Evolutionary conservation across 2,113 vertebrate genomes (phyloP).

Genomic region (Nesoenas mayeri): DNA sequence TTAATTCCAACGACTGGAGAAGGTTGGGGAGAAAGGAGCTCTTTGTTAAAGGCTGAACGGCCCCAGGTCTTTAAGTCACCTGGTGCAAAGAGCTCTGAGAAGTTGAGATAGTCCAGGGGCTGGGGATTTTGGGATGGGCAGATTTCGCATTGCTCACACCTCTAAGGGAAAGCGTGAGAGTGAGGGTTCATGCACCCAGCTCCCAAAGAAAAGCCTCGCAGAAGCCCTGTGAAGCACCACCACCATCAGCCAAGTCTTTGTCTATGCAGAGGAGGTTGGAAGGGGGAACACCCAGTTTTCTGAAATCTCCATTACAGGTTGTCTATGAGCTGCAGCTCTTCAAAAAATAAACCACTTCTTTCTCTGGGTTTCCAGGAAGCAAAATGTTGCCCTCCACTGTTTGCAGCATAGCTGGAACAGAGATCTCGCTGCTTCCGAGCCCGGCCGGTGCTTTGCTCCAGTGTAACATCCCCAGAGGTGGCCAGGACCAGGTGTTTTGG

Average conservation of each 20-base stretch:
- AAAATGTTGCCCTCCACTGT: slow-evolving; percentile 68
- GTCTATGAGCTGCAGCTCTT: slow-evolving; percentile 47
- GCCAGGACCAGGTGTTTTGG: background rate
- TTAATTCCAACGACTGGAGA: slow-evolving; percentile 9
- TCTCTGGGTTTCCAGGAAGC: slow-evolving; percentile 61
- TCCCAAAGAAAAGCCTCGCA: background rate
- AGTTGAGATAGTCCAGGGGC: slow-evolving; percentile 24
- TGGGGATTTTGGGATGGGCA: background rate
- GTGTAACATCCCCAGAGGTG: background rate
- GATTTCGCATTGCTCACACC: background rate
- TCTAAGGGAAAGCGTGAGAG: background rate
- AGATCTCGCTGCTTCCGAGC: background rate
- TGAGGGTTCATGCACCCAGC: background rate
- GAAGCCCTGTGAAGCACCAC: background rate
- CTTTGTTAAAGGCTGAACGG: slow-evolving; percentile 56
- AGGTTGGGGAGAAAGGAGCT: slow-evolving; percentile 48
- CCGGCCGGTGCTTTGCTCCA: rapidly evolving
- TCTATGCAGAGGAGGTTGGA: slow-evolving; percentile 33
- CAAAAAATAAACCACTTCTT: slow-evolving; percentile 22
- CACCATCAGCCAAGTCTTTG: slow-evolving; percentile 53
- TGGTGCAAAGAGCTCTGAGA: background rate
- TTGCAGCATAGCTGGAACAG: background rate
- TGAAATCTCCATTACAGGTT: slow-evolving; percentile 53
- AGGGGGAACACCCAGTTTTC: slow-evolving; percentile 42
- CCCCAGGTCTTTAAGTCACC: slow-evolving; percentile 26